Conservation (phyloP, 37 sponge, comb jelly and placozoan species). For the Chondrosia reniformis region DNA sequence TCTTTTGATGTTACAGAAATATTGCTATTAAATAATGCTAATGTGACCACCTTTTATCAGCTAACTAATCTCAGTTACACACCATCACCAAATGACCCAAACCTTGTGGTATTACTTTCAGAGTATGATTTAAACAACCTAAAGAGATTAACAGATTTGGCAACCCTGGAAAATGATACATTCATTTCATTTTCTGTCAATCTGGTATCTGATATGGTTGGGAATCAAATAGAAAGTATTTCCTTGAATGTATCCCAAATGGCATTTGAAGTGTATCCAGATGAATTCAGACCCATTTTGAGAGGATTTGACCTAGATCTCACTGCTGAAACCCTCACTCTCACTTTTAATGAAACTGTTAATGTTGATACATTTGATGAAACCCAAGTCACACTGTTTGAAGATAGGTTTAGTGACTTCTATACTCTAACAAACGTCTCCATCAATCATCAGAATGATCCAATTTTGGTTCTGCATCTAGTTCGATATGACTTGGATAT, state of each 20-base stretch:
- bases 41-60: conserved; percentile 22
- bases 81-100: conserved; percentile 39
- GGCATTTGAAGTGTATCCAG: conserved; percentile 39
- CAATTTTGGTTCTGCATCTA: conserved; percentile 66
- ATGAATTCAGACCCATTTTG: conserved; percentile 48
- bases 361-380: conserved; percentile 56
- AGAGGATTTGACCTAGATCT: conserved; percentile 71
- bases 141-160: conserved; percentile 66
- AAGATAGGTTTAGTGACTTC: neutral
- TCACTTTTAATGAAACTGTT: conserved; percentile 87
- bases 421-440: conserved; percentile 54
- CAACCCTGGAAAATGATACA: conserved; percentile 50
- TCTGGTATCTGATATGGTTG: conserved; percentile 65
- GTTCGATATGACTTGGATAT: conserved; percentile 62
- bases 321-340: conserved; percentile 58
- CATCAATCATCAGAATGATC: conserved; percentile 65
- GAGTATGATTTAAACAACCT: conserved; percentile 79
- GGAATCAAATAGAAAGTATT: conserved; percentile 29
- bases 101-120: conserved; percentile 55
- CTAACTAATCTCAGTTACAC: conserved; percentile 52
- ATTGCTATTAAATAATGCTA: conserved; percentile 31
- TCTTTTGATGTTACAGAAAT: conserved; percentile 65
- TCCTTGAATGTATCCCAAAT: neutral
- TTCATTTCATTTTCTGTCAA: conserved; percentile 38
- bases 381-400: conserved; percentile 67